These are phyloP conservation scores for Eumaeus atala DNA, from an alignment of 1,140 invertebrate species.

Conservation along the genomic window DNA sequence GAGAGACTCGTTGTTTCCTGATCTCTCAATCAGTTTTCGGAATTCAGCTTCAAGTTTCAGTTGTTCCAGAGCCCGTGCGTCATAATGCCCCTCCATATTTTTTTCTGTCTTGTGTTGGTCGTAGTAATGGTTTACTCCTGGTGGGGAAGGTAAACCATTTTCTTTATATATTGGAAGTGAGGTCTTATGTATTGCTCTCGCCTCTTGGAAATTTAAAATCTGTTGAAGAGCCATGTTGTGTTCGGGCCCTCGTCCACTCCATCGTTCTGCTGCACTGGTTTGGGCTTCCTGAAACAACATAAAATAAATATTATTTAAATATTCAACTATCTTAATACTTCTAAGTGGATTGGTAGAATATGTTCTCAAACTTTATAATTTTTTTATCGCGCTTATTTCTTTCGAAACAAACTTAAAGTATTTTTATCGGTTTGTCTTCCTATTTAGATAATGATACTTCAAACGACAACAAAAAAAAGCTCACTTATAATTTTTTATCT, in stretches of 20 bases:
- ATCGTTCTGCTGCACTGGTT: slow-evolving; percentile 58
- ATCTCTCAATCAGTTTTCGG: slow-evolving; percentile 63
- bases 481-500: too few species aligned
- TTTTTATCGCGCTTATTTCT: too few species aligned
- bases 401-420: too few species aligned
- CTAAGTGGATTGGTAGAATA: too few species aligned
- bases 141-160: slow-evolving; percentile 55
- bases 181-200: slow-evolving; percentile 63
- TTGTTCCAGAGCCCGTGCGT: slow-evolving; percentile 54
- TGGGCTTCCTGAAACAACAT: slow-evolving; percentile 67
- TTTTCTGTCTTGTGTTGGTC: slow-evolving; percentile 35
- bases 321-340: too few species aligned
- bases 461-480: too few species aligned
- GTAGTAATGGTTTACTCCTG: slow-evolving; percentile 38
- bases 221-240: slow-evolving; percentile 66
- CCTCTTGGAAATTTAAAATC: slow-evolving; percentile 66
- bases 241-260: slow-evolving; percentile 55
- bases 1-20: slow-evolving; percentile 57
- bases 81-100: slow-evolving; percentile 36
- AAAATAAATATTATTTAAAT: too few species aligned
- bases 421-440: too few species aligned
- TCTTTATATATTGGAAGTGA: slow-evolving; percentile 67
- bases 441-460: too few species aligned
- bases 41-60: slow-evolving; percentile 65
- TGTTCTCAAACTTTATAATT: too few species aligned